Evolutionary conservation across 30 jellyfish, hydroid and myxozoan genomes (phyloP).

Genomic region (Cassiopea andromeda): DNA sequence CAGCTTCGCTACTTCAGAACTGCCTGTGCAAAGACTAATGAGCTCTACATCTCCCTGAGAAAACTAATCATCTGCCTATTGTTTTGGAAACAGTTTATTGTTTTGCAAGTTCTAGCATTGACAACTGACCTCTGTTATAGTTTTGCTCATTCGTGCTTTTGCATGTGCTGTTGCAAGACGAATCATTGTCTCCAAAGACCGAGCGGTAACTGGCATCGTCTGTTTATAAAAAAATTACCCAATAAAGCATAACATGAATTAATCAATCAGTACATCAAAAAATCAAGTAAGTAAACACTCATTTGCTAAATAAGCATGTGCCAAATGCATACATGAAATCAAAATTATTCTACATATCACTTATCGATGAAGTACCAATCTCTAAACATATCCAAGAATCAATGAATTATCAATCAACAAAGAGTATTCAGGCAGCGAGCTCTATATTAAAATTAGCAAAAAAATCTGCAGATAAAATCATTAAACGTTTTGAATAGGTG

Average conservation of each 20-base stretch:
- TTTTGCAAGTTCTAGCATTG: neutral
- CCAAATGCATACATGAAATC: too few relatives aligned
- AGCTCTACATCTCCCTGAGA: too few relatives aligned
- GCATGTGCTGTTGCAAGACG: slow-evolving; percentile 99
- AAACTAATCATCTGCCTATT: too few relatives aligned
- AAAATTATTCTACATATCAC: too few relatives aligned
- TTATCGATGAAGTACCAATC: neutral
- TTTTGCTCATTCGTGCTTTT: slow-evolving; percentile 97
- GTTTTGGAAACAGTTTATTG: neutral
- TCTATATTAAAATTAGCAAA: too few relatives aligned
- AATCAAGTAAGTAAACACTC: neutral
- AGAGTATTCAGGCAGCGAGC: neutral
- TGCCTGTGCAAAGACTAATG: too few relatives aligned
- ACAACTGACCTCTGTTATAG: slow-evolving; percentile 78
- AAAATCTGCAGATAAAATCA: too few relatives aligned
- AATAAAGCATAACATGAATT: neutral
- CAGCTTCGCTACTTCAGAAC: too few relatives aligned
- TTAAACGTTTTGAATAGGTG: too few relatives aligned
- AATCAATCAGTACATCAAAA: neutral
- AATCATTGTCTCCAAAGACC: slow-evolving; percentile 97
- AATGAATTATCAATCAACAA: neutral
- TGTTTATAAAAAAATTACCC: neutral
- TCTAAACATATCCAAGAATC: neutral
- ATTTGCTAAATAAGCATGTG: too few relatives aligned
- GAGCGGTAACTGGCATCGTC: slow-evolving; percentile 99